Conservation (phyloP, 1,140 invertebrate species). For the Lucilia sericata region DNA sequence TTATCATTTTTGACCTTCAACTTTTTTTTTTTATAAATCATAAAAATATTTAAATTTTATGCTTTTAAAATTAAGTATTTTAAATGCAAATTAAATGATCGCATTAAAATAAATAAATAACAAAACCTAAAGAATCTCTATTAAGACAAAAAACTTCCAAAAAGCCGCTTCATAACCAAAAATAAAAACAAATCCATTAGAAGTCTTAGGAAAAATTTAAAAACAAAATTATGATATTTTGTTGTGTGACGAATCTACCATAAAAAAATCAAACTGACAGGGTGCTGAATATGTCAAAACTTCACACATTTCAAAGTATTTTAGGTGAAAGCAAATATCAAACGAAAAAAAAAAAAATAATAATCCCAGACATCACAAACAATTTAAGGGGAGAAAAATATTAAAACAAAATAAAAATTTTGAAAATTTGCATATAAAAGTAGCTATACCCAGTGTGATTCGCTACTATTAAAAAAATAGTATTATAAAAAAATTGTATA, state of each 20-base stretch:
- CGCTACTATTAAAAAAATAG: too few relatives aligned
- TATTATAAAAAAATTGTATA: too few relatives aligned
- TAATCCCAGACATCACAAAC: too few relatives aligned
- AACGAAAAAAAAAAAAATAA: too few relatives aligned
- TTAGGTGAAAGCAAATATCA: neutral
- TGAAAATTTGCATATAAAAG: too few relatives aligned
- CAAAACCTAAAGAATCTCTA: neutral
- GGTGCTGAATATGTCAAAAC: constrained; percentile 18
- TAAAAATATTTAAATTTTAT: neutral
- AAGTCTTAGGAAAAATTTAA: neutral
- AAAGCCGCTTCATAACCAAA: neutral
- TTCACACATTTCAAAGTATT: constrained; percentile 8
- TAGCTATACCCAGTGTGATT: too few relatives aligned
- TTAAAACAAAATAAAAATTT: too few relatives aligned
- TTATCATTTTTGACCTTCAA: too few relatives aligned
- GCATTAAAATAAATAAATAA: neutral
- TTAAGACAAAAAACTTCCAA: neutral
- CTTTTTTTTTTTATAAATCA: neutral
- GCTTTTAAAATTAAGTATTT: neutral
- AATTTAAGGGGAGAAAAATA: too few relatives aligned
- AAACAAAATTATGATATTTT: neutral
- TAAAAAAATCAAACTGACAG: neutral
- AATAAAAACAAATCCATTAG: neutral
- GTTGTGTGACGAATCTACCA: neutral
- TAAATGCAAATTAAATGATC: neutral